Evolutionary conservation across 2,888 invertebrate genomes (phyloP), one percentile per base, ranked within the genome.

Genomic region (Zeuzera pyrina): DNA sequence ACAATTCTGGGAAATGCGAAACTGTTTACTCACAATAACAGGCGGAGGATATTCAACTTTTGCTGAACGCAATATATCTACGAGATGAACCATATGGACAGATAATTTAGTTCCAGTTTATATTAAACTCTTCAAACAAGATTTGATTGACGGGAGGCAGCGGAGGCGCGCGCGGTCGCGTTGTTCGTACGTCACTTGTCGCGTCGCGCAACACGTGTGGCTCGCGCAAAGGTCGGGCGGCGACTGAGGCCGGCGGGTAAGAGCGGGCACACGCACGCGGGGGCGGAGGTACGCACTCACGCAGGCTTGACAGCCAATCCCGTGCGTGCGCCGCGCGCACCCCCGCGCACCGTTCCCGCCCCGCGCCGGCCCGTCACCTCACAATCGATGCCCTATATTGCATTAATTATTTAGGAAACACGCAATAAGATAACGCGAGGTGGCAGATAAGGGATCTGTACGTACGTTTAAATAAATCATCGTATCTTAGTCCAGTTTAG

Each of bases 41-140:
- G 87, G 86, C 67, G 83, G 83, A 84, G 89, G 86, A 85, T 89
- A 90, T 79, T 89, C 91, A 87, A 89, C 88, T 76, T 89, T 88
- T 84, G 87, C 89, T 86, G 90, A 89, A 86, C 89, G 89, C 84
- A 90, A 90, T 79, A 89, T 87, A 86, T 90, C 89, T 83, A 90
- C 88, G 85, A 90, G 89, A 84, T 91, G 91, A 88, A 91, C 91
- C 91, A 91, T 91, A 90, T 89, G 90, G 89, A 88, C 86, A 81
- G 85, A 71, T 83, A 58, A 66, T 59, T 66, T 64, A 67, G 63
- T 71, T 46, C 46, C 67, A 68, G 71, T 62, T 67, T 53, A 50
- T 56, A 64, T 61, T 46, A 51, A 73, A 72, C 61, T n/a, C n/a
- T 60, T 59, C 35, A 36, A 32, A 15, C 51, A 33, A 42, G 45